Percentiles rank a stretch among this genome's conserved stretches.
Conservation (phyloP, 2,888 invertebrate genomes). For the Caenorhabditis doughertyi region DNA sequence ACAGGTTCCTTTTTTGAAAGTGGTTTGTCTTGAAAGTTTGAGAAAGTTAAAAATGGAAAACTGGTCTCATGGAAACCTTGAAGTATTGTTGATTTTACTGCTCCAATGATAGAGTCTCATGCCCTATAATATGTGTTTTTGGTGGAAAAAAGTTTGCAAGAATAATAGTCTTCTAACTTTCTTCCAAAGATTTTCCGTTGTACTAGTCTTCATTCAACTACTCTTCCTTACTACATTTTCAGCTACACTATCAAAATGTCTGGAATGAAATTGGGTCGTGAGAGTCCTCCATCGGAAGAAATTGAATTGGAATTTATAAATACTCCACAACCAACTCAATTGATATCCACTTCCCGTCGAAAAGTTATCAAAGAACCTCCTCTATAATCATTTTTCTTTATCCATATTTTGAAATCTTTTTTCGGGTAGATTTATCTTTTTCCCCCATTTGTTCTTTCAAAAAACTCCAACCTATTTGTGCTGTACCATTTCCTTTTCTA, state of each 20-base stretch:
- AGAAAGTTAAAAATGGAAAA: too few species aligned
- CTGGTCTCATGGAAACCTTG: too few species aligned
- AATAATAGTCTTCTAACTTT: too few species aligned
- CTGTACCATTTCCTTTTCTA: neutral
- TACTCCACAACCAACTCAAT: conserved; percentile 13
- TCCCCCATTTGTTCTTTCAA: conserved; percentile 44
- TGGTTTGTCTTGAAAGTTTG: too few species aligned
- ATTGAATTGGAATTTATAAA: conserved; percentile 27
- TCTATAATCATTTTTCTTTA: conserved; percentile 26
- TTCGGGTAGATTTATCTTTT: conserved; percentile 12
- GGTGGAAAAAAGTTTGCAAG: too few species aligned
- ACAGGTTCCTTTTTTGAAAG: too few species aligned
- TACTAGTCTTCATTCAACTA: too few species aligned
- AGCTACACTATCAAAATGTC: conserved; percentile 58
- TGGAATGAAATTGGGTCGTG: conserved; percentile 37
- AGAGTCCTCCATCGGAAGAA: conserved; percentile 49
- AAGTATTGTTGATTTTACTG: too few species aligned
- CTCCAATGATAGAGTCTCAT: too few species aligned
- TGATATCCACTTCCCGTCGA: conserved; percentile 18
- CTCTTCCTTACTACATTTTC: too few species aligned
- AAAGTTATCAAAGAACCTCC: conserved; percentile 58
- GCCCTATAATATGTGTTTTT: too few species aligned
- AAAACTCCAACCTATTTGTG: neutral
- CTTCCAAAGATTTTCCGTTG: too few species aligned
- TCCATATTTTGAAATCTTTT: neutral